A percentile compares a stretch with the other conserved stretches of the same genome.
phyloP scores from a whole-genome alignment of 2,113 vertebrate species.

The Climacteris rufus region DNA sequence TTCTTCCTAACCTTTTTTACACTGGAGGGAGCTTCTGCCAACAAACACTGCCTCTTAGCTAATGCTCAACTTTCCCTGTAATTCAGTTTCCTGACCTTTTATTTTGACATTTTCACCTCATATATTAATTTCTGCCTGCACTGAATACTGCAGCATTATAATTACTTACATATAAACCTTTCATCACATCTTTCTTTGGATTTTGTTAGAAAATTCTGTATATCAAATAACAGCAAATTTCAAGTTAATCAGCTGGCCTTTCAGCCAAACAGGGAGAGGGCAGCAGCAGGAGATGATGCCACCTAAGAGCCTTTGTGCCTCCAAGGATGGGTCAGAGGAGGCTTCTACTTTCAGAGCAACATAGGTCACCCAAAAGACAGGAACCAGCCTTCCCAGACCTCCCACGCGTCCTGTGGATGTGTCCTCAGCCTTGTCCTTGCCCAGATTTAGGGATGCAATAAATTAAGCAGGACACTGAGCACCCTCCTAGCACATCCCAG shows the following conservation, averaged over 20 bases:
- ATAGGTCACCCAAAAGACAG: rapidly evolving
- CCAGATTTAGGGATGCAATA: not conserved
- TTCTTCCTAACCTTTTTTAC: conserved; percentile 44
- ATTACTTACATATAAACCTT: conserved; percentile 68
- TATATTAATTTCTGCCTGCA: conserved; percentile 52
- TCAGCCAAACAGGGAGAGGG: not conserved
- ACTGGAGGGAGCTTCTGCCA: conserved; percentile 27
- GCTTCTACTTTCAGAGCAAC: not conserved
- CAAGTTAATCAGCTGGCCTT: conserved; percentile 35
- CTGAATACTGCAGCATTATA: conserved; percentile 48
- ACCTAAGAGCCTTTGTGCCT: not conserved
- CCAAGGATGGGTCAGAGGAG: not conserved
- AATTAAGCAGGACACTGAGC: not conserved
- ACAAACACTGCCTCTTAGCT: conserved; percentile 30
- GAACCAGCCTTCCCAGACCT: not conserved
- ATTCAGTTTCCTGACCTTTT: conserved; percentile 69
- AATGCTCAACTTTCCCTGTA: conserved; percentile 46
- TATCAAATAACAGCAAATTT: conserved; percentile 52
- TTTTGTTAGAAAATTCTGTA: conserved; percentile 52
- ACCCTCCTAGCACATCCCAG: not conserved
- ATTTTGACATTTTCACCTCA: conserved; percentile 60
- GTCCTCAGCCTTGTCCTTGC: not conserved
- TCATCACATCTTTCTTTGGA: conserved; percentile 52
- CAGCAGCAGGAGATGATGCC: not conserved
- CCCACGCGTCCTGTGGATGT: rapidly evolving